Conservation (phyloP, 92 coral and sea anemone species). For the Hydrozoanthus gracilis region DNA sequence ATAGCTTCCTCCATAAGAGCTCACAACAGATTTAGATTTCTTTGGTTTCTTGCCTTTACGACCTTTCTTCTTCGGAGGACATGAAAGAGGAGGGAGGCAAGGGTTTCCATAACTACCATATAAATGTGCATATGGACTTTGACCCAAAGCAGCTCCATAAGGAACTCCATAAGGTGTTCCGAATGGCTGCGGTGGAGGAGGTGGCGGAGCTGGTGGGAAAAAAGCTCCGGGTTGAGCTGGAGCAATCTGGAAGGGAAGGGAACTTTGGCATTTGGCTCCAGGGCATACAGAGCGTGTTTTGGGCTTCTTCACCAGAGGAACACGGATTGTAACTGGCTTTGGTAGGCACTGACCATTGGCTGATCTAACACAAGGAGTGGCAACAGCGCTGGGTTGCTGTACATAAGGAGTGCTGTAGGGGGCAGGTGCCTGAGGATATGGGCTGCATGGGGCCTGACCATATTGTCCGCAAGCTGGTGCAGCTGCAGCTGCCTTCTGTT, state of each 20-base stretch:
- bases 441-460: slow-evolving; percentile 39
- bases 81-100: slow-evolving; percentile 15
- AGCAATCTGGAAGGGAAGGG: slow-evolving; percentile 30
- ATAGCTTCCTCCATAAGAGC: slow-evolving; percentile 40
- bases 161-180: slow-evolving; percentile 45
- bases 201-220: not conserved
- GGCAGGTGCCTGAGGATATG: slow-evolving; percentile 18
- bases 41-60: not conserved
- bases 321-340: slow-evolving; percentile 29
- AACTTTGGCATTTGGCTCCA: slow-evolving; percentile 13
- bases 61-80: not conserved
- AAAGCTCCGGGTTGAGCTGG: slow-evolving; percentile 21
- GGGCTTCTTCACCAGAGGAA: slow-evolving; percentile 26
- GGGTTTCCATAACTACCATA: slow-evolving; percentile 35
- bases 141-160: slow-evolving; percentile 11
- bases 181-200: slow-evolving; percentile 33
- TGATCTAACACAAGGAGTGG: slow-evolving; percentile 43
- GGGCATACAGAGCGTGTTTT: slow-evolving; percentile 38
- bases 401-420: slow-evolving; percentile 6
- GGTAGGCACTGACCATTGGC: slow-evolving; percentile 21
- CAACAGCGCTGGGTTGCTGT: slow-evolving; percentile 21
- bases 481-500: slow-evolving; percentile 41
- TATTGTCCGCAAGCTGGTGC: slow-evolving; percentile 38
- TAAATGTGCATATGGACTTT: slow-evolving; percentile 21
- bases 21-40: slow-evolving; percentile 15